These are phyloP conservation scores for Dryocosmus kuriphilus DNA, from an alignment of 2,888 invertebrate genomes.

Conservation along the genomic window DNA sequence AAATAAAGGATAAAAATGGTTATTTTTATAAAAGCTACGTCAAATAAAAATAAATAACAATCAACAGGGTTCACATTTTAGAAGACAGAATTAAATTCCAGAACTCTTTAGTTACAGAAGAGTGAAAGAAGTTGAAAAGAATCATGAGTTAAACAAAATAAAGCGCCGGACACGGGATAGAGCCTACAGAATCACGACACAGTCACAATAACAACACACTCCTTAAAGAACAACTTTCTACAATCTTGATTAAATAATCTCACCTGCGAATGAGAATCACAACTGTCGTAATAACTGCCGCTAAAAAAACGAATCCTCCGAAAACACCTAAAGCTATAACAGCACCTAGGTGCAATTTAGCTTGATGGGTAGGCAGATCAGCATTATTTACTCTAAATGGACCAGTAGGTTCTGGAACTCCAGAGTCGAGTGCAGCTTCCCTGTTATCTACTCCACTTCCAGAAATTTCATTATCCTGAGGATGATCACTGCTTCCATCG, in stretches of 20 bases:
- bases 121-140: slow-evolving; percentile 50
- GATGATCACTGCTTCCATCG: slow-evolving; percentile 81
- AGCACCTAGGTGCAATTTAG: slow-evolving; percentile 90
- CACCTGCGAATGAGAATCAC: slow-evolving; percentile 93
- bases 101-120: slow-evolving; percentile 47
- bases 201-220: slow-evolving; percentile 30
- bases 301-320: slow-evolving; percentile 93
- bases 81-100: slow-evolving; percentile 27
- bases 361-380: slow-evolving; percentile 75
- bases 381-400: slow-evolving; percentile 80
- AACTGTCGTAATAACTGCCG: slow-evolving; percentile 92
- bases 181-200: slow-evolving; percentile 11
- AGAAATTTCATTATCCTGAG: slow-evolving; percentile 89
- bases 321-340: slow-evolving; percentile 94
- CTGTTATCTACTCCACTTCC: slow-evolving; percentile 76
- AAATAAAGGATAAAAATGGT: background rate
- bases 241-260: slow-evolving; percentile 62
- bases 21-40: background rate
- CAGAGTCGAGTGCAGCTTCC: slow-evolving; percentile 71
- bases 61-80: slow-evolving; percentile 16
- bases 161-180: slow-evolving; percentile 54
- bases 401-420: slow-evolving; percentile 78
- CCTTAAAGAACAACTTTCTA: slow-evolving; percentile 1
- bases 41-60: background rate
- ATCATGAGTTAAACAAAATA: slow-evolving; percentile 54